phyloP scores from a whole-genome alignment of 2,888 invertebrate species.

The Scaptodrosophila latifasciaeformis region DNA sequence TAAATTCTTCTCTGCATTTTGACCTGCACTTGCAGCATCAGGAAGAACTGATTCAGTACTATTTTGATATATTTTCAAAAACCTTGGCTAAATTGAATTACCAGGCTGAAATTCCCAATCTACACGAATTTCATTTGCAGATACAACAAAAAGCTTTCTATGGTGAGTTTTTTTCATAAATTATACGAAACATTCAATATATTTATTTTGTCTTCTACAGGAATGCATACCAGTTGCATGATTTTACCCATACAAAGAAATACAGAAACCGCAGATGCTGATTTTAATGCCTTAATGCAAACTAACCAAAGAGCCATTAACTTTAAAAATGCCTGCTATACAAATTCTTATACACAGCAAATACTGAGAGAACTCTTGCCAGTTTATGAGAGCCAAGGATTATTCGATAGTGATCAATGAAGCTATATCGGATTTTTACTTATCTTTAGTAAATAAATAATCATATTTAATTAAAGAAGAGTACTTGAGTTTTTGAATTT shows the following conservation, averaged over 20 bases:
- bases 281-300: conserved; percentile 71
- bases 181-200: background rate
- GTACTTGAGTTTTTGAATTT: background rate
- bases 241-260: conserved; percentile 70
- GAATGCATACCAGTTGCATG: conserved; percentile 64
- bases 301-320: conserved; percentile 58
- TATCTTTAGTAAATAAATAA: too few species aligned
- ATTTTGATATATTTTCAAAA: conserved; percentile 56
- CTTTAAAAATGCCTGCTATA: conserved; percentile 66
- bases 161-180: conserved; percentile 40
- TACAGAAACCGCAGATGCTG: conserved; percentile 70
- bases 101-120: conserved; percentile 62
- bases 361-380: conserved; percentile 66
- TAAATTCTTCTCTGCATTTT: conserved; percentile 70
- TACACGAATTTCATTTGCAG: conserved; percentile 66
- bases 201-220: conserved; percentile 48
- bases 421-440: too few species aligned
- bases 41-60: conserved; percentile 69
- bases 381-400: conserved; percentile 65
- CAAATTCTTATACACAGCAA: conserved; percentile 61
- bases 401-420: conserved; percentile 66
- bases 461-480: background rate
- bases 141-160: conserved; percentile 67
- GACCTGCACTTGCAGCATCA: conserved; percentile 65
- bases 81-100: conserved; percentile 62